Evolutionary conservation across 2,113 vertebrate genomes (phyloP), one percentile per base, ranked within the genome.

Genomic region (Leptocoma aspasia): DNA sequence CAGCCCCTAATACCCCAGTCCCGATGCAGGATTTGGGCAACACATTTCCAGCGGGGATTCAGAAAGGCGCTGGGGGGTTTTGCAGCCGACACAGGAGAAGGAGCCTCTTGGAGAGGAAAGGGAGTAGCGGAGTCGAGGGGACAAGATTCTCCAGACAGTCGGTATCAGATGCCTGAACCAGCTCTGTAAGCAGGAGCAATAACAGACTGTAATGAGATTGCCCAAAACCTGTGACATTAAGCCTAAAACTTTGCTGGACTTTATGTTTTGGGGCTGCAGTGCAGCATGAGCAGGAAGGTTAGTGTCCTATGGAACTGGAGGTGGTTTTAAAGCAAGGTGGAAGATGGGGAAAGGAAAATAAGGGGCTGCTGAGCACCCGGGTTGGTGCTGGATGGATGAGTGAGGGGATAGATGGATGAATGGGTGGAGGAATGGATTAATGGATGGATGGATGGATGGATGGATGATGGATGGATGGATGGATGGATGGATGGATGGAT

Each of bases 221-320:
- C 69, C 69, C 8, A 0, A 89, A 82, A 47, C 44, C 44, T 39
- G n/a, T 1, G 1, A 33, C 45, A 84, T 95, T 76, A 49, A 93
- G 57, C 78, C 78, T 6, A 3, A 96, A 96, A 94, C 93, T 95
- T 96, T 84, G 70, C 73, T 6, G 57, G 81, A 95, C 95, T 95
- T 94, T 30, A 26, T 24, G 39, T 66, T 70, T 57, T 33, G 12
- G 52, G 57, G 60, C 73, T 86, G 91, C 89, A 26, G n/a, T 24
- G 71, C 91, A 42, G 80, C 59, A 13, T 15, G 41, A n/a, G 20
- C 5, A 4, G 37, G 28, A 14, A 14, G 20, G 23, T 5, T 41
- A 44, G 68, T 39, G 23, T 60, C 76, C 83, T 64, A 0, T 2
- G 42, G 65, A 45, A 33, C 39, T 26, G 19, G 68, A 24, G n/a